A percentile compares a stretch with the other conserved stretches of the same genome.
These are phyloP conservation scores for Microcebus lehilahytsara DNA, from an alignment of 2,113 vertebrate genomes.

Conservation along the genomic window DNA sequence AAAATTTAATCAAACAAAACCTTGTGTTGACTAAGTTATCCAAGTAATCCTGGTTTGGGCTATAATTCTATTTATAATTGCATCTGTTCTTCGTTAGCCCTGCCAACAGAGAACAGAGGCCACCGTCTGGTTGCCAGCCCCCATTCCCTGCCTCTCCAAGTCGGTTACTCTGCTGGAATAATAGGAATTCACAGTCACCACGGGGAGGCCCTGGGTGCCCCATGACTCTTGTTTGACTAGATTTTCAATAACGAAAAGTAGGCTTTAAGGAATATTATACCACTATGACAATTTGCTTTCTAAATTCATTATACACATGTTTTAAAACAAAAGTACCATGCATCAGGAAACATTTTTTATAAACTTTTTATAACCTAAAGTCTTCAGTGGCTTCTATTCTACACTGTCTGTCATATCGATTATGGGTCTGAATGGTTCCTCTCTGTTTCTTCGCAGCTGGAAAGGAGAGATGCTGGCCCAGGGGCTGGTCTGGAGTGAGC, in stretches of 20 bases:
- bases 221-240: neutral
- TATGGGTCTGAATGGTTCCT: neutral
- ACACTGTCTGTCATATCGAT: neutral
- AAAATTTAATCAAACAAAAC: slow-evolving; percentile 72
- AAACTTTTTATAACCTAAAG: neutral
- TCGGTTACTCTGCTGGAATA: neutral
- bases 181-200: neutral
- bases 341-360: neutral
- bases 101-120: slow-evolving; percentile 52
- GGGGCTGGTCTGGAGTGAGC: neutral
- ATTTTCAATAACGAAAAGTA: neutral
- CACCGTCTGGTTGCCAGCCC: neutral
- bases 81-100: slow-evolving; percentile 63
- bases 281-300: neutral
- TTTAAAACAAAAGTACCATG: neutral
- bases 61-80: slow-evolving; percentile 71
- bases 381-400: neutral
- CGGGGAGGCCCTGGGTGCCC: neutral
- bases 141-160: neutral
- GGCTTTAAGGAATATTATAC: neutral
- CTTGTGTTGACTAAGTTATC: slow-evolving; percentile 67
- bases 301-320: neutral
- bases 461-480: neutral
- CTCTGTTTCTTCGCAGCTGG: neutral
- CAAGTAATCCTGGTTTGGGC: slow-evolving; percentile 60